A percentile compares a stretch with the other conserved stretches of the same genome.
Evolutionary conservation across 64 coral and sea anemone species (phyloP).

Genomic region (Anthopleura sola): DNA sequence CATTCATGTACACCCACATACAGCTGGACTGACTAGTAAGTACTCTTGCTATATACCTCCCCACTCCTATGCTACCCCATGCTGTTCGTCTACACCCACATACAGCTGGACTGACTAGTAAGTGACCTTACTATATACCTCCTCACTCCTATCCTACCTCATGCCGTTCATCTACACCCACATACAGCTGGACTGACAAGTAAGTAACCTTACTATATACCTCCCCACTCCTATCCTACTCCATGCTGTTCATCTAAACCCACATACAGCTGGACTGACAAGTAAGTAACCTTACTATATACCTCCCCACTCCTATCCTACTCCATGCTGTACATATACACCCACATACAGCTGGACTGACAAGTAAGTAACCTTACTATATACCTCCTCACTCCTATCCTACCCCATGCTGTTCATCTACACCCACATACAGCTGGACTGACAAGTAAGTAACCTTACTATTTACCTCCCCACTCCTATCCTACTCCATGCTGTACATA

Average conservation of each 20-base stretch:
- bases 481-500: conserved; percentile 69
- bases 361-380: conserved; percentile 79
- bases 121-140: conserved; percentile 59
- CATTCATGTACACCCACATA: no score
- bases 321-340: conserved; percentile 78
- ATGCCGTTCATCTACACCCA: conserved; percentile 78
- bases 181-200: conserved; percentile 81
- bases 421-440: conserved; percentile 81
- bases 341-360: conserved; percentile 75
- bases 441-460: conserved; percentile 75
- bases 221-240: background rate
- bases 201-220: conserved; percentile 36
- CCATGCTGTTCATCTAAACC: background rate
- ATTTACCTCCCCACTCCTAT: conserved; percentile 71
- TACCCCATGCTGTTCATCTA: conserved; percentile 75
- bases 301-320: conserved; percentile 75
- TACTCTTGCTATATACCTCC: conserved; percentile 53
- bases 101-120: conserved; percentile 77
- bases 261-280: no score
- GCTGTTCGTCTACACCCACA: conserved; percentile 86
- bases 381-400: conserved; percentile 67
- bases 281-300: conserved; percentile 57
- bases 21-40: background rate
- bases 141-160: conserved; percentile 66
- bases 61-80: conserved; percentile 76